Percentiles rank a stretch among this genome's conserved stretches.
phyloP scores from a whole-genome alignment of 2,797 vertebrate genomes.

The Scomberomorus guttatus region DNA sequence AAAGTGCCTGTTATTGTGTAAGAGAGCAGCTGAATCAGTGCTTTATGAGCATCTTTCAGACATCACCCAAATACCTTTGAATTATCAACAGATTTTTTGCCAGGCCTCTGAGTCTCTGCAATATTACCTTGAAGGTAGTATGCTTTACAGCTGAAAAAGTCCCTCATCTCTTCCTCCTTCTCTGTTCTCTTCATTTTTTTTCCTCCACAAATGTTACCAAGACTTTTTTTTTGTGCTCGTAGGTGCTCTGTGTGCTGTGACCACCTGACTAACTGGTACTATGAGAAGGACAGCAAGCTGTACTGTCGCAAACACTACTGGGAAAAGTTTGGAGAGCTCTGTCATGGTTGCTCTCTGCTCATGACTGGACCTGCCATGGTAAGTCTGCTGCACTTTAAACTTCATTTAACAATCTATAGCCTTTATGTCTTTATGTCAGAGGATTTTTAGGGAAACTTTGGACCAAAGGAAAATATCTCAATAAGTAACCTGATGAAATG shows the following conservation, averaged over 20 bases:
- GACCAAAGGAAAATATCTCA: no score
- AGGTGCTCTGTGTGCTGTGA: conserved; percentile 96
- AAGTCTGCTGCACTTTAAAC: conserved; percentile 57
- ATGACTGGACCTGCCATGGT: conserved; percentile 98
- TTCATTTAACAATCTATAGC: neutral
- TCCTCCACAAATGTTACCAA: conserved; percentile 14
- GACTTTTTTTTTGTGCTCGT: conserved; percentile 35
- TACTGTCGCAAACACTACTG: conserved; percentile 96
- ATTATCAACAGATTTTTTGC: conserved; percentile 28
- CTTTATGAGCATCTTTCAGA: conserved; percentile 10
- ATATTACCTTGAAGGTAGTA: neutral
- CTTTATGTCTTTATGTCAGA: neutral
- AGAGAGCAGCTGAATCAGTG: neutral
- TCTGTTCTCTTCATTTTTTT: conserved; percentile 14
- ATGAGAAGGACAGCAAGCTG: conserved; percentile 93
- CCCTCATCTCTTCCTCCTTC: neutral
- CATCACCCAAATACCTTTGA: conserved; percentile 21
- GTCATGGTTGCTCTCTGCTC: conserved; percentile 95
- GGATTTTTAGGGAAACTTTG: neutral
- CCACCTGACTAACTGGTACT: conserved; percentile 97
- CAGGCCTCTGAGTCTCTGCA: conserved; percentile 4
- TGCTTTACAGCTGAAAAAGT: neutral
- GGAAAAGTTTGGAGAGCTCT: conserved; percentile 95
- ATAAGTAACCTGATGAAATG: neutral
- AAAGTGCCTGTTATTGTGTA: neutral